These are phyloP conservation scores for Trichopria drosophilae DNA, from an alignment of 2,888 invertebrate genomes.

Conservation along the genomic window DNA sequence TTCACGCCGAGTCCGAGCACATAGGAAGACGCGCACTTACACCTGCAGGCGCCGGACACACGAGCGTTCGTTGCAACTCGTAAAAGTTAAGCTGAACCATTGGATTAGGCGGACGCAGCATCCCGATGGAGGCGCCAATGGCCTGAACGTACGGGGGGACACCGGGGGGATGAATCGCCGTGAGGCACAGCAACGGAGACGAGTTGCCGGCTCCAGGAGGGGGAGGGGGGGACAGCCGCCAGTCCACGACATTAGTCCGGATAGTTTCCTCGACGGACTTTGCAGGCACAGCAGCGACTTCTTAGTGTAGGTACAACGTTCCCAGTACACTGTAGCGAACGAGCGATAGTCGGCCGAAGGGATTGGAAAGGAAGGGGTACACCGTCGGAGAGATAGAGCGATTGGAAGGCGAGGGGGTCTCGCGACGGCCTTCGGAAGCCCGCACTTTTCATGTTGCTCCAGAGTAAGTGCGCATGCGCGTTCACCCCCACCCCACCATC, in stretches of 20 bases:
- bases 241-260: slow-evolving; percentile 24
- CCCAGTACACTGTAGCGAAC: neutral
- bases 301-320: too few relatives aligned
- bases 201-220: too few relatives aligned
- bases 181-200: too few relatives aligned
- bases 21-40: slow-evolving; percentile 12
- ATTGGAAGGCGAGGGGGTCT: slow-evolving; percentile 29
- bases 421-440: slow-evolving; percentile 33
- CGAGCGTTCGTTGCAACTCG: slow-evolving; percentile 23
- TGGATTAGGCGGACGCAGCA: slow-evolving; percentile 22
- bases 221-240: slow-evolving; percentile 5
- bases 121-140: slow-evolving; percentile 7
- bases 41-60: too few relatives aligned
- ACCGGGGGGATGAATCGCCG: too few relatives aligned
- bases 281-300: too few relatives aligned
- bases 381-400: too few relatives aligned
- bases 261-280: too few relatives aligned
- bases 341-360: neutral
- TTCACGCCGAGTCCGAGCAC: slow-evolving; percentile 17
- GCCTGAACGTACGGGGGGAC: slow-evolving; percentile 1
- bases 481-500: slow-evolving; percentile 30
- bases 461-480: slow-evolving; percentile 24
- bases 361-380: too few relatives aligned
- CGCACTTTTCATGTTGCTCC: slow-evolving; percentile 17
- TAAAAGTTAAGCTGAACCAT: slow-evolving; percentile 29